Evolutionary conservation across 2,113 vertebrate species (phyloP).

Genomic region (Mormyrus lacerda): DNA sequence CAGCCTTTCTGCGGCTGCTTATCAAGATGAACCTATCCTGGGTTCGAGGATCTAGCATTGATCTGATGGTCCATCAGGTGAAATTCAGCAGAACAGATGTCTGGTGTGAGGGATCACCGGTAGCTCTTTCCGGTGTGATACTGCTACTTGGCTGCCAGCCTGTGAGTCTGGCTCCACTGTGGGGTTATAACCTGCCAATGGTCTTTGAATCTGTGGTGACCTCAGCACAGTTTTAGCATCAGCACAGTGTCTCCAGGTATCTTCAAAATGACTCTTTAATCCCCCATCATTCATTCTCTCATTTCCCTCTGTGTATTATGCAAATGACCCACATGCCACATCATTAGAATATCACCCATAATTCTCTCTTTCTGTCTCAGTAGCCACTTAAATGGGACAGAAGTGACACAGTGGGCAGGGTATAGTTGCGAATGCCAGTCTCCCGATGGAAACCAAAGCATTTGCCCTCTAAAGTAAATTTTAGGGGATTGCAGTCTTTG

Average conservation of each 20-base stretch:
- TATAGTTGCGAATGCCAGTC: background rate
- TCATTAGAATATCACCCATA: background rate
- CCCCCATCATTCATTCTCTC: background rate
- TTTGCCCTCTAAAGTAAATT: background rate
- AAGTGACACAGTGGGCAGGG: background rate
- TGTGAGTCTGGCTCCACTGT: background rate
- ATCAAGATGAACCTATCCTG: background rate
- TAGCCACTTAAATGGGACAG: background rate
- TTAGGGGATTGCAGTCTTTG: background rate
- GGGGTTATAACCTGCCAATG: background rate
- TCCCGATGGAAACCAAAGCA: background rate
- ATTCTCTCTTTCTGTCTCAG: background rate
- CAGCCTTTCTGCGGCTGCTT: background rate
- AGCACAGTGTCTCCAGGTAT: background rate
- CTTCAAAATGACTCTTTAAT: background rate
- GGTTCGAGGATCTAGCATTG: background rate
- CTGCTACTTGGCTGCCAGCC: background rate
- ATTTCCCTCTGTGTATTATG: background rate
- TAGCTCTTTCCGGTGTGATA: background rate
- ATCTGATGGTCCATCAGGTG: background rate
- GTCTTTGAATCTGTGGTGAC: background rate
- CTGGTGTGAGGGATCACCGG: background rate
- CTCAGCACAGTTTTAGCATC: background rate
- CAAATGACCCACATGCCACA: background rate
- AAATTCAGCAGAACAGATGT: background rate